Evolutionary conservation across 2,888 invertebrate genomes (phyloP).

Genomic region (Pharmacophagus antenor): DNA sequence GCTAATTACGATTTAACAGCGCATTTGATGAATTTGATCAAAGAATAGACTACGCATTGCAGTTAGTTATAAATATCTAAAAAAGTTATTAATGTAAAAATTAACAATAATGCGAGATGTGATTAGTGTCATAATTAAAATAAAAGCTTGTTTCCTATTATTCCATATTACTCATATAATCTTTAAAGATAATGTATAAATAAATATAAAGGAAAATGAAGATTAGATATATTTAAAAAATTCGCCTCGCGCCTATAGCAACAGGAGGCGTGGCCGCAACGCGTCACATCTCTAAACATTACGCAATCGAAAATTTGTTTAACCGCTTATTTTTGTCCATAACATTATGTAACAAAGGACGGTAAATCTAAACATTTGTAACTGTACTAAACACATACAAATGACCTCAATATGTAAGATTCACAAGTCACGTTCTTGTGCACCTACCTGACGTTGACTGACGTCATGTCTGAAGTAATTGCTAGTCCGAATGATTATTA

Average conservation of each 20-base stretch:
- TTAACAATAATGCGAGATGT: too few species aligned
- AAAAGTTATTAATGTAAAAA: too few species aligned
- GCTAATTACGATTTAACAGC: too few species aligned
- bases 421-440: slow-evolving; percentile 25
- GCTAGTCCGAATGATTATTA: slow-evolving; percentile 13
- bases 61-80: too few species aligned
- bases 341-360: slow-evolving; percentile 17
- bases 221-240: slow-evolving; percentile 2
- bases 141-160: background rate
- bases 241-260: slow-evolving; percentile 43
- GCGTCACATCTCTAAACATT: slow-evolving; percentile 50
- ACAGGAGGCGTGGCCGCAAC: slow-evolving; percentile 72
- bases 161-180: too few species aligned
- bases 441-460: slow-evolving; percentile 17
- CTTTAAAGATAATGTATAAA: too few species aligned
- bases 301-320: slow-evolving; percentile 46
- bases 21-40: too few species aligned
- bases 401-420: slow-evolving; percentile 4
- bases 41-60: too few species aligned
- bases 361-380: slow-evolving; percentile 11
- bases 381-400: slow-evolving; percentile 24
- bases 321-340: slow-evolving; percentile 7
- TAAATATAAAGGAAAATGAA: too few species aligned
- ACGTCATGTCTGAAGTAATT: slow-evolving; percentile 15
- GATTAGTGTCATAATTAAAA: too few species aligned